Evolutionary conservation across 2,797 vertebrate species (phyloP).

Genomic region (Staurois parvus): DNA sequence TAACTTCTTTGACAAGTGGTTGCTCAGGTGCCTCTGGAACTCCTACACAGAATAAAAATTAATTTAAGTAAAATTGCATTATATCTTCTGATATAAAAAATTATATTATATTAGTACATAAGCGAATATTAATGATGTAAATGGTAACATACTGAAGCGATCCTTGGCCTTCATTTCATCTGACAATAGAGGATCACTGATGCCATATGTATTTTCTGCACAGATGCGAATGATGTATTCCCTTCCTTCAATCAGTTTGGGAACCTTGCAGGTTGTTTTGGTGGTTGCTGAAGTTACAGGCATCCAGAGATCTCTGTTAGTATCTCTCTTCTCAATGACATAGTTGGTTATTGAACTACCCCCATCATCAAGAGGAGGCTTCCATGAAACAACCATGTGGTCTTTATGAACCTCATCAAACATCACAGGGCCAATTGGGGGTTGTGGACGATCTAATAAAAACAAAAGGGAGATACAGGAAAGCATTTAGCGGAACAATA

Average conservation of each 20-base stretch:
- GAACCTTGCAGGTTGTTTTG: constrained; percentile 93
- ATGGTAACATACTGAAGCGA: constrained; percentile 87
- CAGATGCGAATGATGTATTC: constrained; percentile 93
- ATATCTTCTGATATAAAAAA: too few species aligned
- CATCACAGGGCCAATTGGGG: constrained; percentile 92
- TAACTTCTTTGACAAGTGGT: constrained; percentile 89
- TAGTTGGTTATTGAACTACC: constrained; percentile 94
- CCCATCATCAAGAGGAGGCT: constrained; percentile 93
- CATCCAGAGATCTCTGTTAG: constrained; percentile 92
- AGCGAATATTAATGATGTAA: constrained; percentile 57
- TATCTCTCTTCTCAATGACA: constrained; percentile 92
- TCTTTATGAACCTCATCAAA: constrained; percentile 97
- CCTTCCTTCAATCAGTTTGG: constrained; percentile 91
- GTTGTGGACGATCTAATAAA: constrained; percentile 88
- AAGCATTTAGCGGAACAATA: neutral
- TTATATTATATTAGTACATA: neutral
- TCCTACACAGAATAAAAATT: constrained; percentile 75
- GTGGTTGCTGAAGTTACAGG: constrained; percentile 90
- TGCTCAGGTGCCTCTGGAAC: constrained; percentile 97
- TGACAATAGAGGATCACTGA: constrained; percentile 95
- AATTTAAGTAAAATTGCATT: neutral
- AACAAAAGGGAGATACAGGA: constrained; percentile 48
- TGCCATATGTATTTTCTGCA: constrained; percentile 96
- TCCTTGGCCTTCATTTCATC: constrained; percentile 97
- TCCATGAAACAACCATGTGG: constrained; percentile 95